Base-by-base conservation (phyloP, 2,888 invertebrate genomes). In the Spilosoma lubricipeda region DNA sequence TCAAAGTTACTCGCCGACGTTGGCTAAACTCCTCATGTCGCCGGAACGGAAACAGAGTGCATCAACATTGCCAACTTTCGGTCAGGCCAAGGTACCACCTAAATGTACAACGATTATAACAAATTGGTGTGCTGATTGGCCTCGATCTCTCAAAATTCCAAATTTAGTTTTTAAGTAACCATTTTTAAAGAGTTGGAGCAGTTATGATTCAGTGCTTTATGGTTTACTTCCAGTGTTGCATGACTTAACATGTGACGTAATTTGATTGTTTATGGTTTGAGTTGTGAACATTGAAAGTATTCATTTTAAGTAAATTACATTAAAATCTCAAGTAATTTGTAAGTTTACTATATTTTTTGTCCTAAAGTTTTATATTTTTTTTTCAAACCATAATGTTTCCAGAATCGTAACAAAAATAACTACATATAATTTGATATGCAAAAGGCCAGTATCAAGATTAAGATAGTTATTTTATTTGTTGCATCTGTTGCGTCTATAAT, bases 1-100 rank as follows among this genome's bases (percentile, higher is more conserved):
- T 84, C 95, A 95, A 93, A 97, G 97, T 86, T 97, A 97, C 94
- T 98, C 98, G 87, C 98, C 98, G 81, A 98, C 98, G 86, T 96
- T 98, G 92, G 98, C 98, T 82, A 96, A 98, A 93, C 96, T 98
- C 84, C 96, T 98, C 87, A 98, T 98, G 81, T 98, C 98, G 77
- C 96, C 96, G 87, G 96, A 96, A 90, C 89, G 94, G 90, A 93
- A 91, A 90, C 94, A 93, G 92, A 91, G 90, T 89, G 89, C 93
- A 86, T 88, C 93, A 84, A 87, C 94, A 90, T 92, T 95, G 92
- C 93, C 94, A 89, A 87, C 91, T 91, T 95, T 93, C 94, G 95
- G 94, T 95, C 95, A 95, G 95, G 95, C 95, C 95, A 95, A 95
- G 95, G 95, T 95, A 95, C 93, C 93, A 90, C 88, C 85, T 83